Conservation (phyloP, 2,113 vertebrate species). For the Paraplagusia blochii region DNA sequence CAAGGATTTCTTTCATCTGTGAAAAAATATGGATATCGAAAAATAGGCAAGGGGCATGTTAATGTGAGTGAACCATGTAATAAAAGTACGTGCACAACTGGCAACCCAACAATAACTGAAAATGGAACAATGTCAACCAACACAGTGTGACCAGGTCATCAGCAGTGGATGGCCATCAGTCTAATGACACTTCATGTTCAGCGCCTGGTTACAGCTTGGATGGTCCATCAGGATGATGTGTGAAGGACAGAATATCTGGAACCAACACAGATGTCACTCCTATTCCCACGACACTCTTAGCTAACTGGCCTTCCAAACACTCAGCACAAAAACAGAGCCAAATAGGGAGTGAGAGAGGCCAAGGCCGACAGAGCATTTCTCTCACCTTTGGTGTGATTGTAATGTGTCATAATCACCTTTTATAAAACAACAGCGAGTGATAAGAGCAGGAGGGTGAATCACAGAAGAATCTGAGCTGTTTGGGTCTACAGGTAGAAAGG, state of each 20-base stretch:
- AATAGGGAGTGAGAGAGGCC: constrained; percentile 41
- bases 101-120: constrained; percentile 16
- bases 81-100: too few relatives aligned
- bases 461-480: constrained; percentile 17
- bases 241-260: constrained; percentile 76
- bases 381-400: constrained; percentile 31
- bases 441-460: constrained; percentile 9
- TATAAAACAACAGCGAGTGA: constrained; percentile 7
- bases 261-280: constrained; percentile 76
- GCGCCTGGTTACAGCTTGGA: constrained; percentile 68
- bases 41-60: too few relatives aligned
- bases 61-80: too few relatives aligned
- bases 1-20: too few relatives aligned
- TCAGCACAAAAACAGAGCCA: constrained; percentile 52
- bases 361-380: constrained; percentile 48
- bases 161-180: constrained; percentile 34
- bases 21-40: too few relatives aligned
- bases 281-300: constrained; percentile 58
- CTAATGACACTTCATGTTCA: constrained; percentile 47
- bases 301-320: constrained; percentile 66
- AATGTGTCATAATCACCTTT: constrained; percentile 25
- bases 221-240: constrained; percentile 68
- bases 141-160: constrained; percentile 41
- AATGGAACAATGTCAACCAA: too few relatives aligned
- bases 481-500: constrained; percentile 7